Evolutionary conservation across 2,797 vertebrate species (phyloP).

Genomic region (Syngnathus acus): DNA sequence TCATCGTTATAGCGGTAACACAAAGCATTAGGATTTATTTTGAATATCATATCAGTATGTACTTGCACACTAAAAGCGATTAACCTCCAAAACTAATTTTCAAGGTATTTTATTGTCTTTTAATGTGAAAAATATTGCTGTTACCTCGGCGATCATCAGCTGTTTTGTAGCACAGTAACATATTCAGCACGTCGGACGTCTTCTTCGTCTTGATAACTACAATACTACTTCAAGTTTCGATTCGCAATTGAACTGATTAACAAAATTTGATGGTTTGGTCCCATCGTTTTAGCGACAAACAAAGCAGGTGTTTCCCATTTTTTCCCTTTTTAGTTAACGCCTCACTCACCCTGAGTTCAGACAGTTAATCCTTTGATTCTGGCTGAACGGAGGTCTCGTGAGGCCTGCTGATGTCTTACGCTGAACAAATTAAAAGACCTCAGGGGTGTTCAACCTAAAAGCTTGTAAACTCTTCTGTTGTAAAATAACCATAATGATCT

Average conservation of each 20-base stretch:
- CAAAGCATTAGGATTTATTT: background rate
- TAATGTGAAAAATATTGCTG: too few species aligned
- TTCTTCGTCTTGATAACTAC: too few species aligned
- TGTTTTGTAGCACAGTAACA: too few species aligned
- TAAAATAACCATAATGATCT: background rate
- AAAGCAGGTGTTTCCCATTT: background rate
- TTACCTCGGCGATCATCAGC: too few species aligned
- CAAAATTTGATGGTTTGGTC: background rate
- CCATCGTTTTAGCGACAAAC: background rate
- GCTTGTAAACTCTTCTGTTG: background rate
- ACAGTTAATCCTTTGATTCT: background rate
- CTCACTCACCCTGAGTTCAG: slow-evolving; percentile 1
- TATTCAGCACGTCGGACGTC: too few species aligned
- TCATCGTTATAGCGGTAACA: background rate
- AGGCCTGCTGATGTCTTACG: background rate
- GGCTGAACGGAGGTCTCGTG: background rate
- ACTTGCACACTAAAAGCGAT: background rate
- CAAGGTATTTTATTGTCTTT: too few species aligned
- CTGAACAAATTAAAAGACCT: background rate
- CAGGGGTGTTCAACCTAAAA: background rate
- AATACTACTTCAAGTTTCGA: too few species aligned
- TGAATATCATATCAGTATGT: background rate
- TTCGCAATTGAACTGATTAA: too few species aligned
- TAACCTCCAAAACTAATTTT: too few species aligned
- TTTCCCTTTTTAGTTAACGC: background rate